Evolutionary conservation across 2,888 invertebrate species (phyloP), one percentile per base, ranked within the genome.

Genomic region (Caenorhabditis sulstoni): DNA sequence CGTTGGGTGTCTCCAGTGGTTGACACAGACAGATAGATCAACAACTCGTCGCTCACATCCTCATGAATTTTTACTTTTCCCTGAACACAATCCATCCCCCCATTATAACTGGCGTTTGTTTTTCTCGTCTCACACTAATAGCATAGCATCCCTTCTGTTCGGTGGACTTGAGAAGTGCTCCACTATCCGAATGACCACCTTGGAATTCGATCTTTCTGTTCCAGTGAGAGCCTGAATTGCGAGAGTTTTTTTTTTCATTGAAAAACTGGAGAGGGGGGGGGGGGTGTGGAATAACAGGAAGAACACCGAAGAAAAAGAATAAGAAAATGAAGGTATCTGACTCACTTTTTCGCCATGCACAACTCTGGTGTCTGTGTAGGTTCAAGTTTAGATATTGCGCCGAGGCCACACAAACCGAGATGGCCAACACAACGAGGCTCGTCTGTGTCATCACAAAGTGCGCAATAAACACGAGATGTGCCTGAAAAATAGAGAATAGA

Each of bases 71-170:
- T 81, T 16, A 83, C 85, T 55, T 75, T 75, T 65, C 83, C 85
- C 84, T 84, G 47, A 62, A 83, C 44, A 58, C 22, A 61, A 41
- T 37, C 16, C 29, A 29, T 29, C 29, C 29, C n/a, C 16, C 41
- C 14, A 20, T 65, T 64, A 58, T 64, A 53, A 44, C 39, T 29
- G 39, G 22, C 49, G 18, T 59, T 55, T 52, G n/a, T 57, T 39
- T 20, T 41, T 11, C 22, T 22, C 14, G 18, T 61, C 58, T 58
- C 20, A 82, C 84, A 61, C 76, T 81, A 52, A 85, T 85, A 12
- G 79, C 79, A 70, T 85, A 85, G 73, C 85, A 85, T 47, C 83
- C 85, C 23, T 80, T 73, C 37, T 83, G 81, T 50, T 74, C 81
- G n/a, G 66, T 74, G 23, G 61, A 49, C 41, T 67, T 66, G 45